Evolutionary conservation across 2,113 vertebrate genomes (phyloP).

Genomic region (Oncorhynchus gorbuscha): DNA sequence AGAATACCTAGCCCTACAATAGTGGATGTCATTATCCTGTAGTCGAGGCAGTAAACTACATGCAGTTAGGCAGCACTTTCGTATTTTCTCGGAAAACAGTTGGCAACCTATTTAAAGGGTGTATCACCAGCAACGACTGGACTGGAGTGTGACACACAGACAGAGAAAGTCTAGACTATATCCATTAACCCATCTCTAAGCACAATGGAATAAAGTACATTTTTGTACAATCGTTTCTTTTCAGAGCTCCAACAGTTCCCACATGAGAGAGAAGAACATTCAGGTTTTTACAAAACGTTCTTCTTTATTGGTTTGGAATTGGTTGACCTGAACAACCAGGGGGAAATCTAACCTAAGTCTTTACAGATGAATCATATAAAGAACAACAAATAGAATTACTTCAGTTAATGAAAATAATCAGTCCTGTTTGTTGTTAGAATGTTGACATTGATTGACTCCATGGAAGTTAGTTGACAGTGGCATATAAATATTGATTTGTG

Average conservation of each 20-base stretch:
- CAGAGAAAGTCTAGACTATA: no score
- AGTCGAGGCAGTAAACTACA: no score
- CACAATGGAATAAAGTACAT: no score
- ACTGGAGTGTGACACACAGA: no score
- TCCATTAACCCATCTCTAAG: no score
- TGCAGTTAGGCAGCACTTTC: no score
- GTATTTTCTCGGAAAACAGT: no score
- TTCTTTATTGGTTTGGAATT: slow-evolving; percentile 72
- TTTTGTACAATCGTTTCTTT: no score
- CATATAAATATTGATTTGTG: slow-evolving; percentile 52
- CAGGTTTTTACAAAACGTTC: slow-evolving; percentile 76
- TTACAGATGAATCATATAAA: slow-evolving; percentile 66
- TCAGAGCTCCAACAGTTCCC: slow-evolving; percentile 12
- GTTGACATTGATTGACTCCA: slow-evolving; percentile 39
- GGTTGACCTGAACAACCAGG: slow-evolving; percentile 64
- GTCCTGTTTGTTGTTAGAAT: slow-evolving; percentile 30
- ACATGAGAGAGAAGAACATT: slow-evolving; percentile 71
- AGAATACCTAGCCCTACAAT: no score
- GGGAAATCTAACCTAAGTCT: slow-evolving; percentile 37
- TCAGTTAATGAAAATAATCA: slow-evolving; percentile 68
- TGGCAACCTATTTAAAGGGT: no score
- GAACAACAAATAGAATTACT: slow-evolving; percentile 72
- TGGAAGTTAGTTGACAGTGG: slow-evolving; percentile 62
- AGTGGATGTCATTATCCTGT: no score
- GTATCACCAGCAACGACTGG: no score